Evolutionary conservation across 2,888 invertebrate species (phyloP).

Genomic region (Silvanus unidentatus): DNA sequence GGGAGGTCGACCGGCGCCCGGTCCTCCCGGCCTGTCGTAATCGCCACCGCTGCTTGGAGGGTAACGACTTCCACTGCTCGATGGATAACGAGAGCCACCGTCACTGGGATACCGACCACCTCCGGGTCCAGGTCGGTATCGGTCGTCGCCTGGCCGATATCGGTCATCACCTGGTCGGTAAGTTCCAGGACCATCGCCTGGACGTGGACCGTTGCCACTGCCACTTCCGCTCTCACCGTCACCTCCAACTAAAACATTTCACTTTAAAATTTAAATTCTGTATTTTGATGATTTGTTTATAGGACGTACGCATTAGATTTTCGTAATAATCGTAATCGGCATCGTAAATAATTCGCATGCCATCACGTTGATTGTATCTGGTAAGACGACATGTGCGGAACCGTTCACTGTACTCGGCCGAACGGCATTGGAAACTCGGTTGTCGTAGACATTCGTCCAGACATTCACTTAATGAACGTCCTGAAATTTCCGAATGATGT

Average conservation of each 20-base stretch:
- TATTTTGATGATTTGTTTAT: neutral
- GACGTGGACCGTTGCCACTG: conserved; percentile 28
- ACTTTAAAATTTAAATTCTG: neutral
- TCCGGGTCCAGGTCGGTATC: conserved; percentile 26
- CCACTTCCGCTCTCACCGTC: conserved; percentile 30
- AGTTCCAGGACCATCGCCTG: conserved; percentile 21
- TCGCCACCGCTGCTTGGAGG: conserved; percentile 29
- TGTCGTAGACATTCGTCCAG: conserved; percentile 84
- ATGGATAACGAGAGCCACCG: conserved; percentile 23
- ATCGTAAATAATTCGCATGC: conserved; percentile 82
- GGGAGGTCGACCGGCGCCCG: conserved; percentile 27
- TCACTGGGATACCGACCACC: conserved; percentile 24
- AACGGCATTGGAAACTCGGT: conserved; percentile 84
- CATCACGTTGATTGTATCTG: conserved; percentile 80
- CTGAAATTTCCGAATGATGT: conserved; percentile 84
- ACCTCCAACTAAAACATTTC: conserved; percentile 28
- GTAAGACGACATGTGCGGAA: conserved; percentile 79
- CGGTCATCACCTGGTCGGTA: conserved; percentile 25
- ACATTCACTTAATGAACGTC: conserved; percentile 82
- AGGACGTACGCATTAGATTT: conserved; percentile 83
- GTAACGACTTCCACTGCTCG: conserved; percentile 24
- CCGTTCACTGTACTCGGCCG: conserved; percentile 82
- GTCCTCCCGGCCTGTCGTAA: conserved; percentile 16
- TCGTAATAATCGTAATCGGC: conserved; percentile 91
- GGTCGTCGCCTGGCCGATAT: conserved; percentile 21